phyloP scores from a whole-genome alignment of 2,888 invertebrate species.

The Eulithis testata region DNA sequence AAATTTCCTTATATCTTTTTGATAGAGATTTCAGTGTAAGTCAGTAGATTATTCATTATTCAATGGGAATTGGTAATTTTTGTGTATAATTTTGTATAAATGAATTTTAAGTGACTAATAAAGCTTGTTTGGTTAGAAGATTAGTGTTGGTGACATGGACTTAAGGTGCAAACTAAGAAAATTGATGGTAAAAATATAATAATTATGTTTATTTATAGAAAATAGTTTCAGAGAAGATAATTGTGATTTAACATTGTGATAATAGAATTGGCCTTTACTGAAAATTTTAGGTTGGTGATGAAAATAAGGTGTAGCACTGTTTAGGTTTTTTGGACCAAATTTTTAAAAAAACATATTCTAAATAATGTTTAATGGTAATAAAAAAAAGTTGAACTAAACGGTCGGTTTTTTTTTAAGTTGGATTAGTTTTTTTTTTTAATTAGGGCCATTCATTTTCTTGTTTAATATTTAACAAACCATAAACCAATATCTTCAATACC shows the following conservation, averaged over 20 bases:
- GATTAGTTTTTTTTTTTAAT: background rate
- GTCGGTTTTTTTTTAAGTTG: too few species aligned
- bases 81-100: conserved; percentile 37
- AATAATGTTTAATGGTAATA: too few species aligned
- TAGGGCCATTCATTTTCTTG: conserved; percentile 15
- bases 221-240: too few species aligned
- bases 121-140: conserved; percentile 1
- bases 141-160: conserved; percentile 14
- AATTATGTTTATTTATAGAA: too few species aligned
- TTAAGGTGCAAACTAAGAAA: background rate
- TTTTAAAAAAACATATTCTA: too few species aligned
- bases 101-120: conserved; percentile 33
- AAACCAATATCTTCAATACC: conserved; percentile 22
- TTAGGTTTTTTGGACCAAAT: too few species aligned
- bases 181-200: too few species aligned
- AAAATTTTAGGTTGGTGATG: too few species aligned
- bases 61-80: conserved; percentile 37
- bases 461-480: conserved; percentile 14
- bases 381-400: background rate
- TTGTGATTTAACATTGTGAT: too few species aligned
- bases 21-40: conserved; percentile 43
- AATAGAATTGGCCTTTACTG: too few species aligned
- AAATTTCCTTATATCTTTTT: background rate
- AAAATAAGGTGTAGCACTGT: too few species aligned
- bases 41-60: conserved; percentile 41